Evolutionary conservation across 2,113 vertebrate species (phyloP).

Genomic region (Galbula dea): DNA sequence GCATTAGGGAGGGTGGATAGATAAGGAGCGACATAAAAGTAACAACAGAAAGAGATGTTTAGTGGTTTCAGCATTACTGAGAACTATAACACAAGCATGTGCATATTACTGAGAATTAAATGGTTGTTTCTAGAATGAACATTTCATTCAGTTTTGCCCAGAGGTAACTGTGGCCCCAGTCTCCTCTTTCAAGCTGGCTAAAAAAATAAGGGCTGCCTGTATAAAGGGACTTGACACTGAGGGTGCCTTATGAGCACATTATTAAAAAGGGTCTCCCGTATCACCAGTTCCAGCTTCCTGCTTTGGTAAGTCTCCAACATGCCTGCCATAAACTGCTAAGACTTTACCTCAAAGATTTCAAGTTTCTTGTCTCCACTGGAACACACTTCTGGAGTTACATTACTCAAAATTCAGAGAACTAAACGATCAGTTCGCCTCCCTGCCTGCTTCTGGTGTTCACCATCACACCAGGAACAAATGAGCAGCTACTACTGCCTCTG

Average conservation of each 20-base stretch:
- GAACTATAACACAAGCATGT: not conserved
- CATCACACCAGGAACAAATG: not conserved
- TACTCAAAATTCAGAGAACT: not conserved
- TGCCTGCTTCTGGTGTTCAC: not conserved
- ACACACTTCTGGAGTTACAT: not conserved
- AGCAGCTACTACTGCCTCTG: not conserved
- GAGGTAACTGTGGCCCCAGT: not conserved
- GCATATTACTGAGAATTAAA: not conserved
- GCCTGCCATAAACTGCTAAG: not conserved
- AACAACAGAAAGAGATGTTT: not conserved
- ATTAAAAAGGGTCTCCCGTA: not conserved
- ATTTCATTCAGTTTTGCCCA: not conserved
- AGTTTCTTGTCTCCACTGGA: not conserved
- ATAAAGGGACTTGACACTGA: not conserved
- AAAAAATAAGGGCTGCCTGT: not conserved
- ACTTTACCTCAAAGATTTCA: not conserved
- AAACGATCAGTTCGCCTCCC: not conserved
- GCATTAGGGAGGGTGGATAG: not conserved
- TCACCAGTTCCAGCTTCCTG: not conserved
- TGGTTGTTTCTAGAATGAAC: not conserved
- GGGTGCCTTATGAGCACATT: not conserved
- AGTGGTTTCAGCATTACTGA: not conserved
- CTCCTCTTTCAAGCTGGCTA: not conserved
- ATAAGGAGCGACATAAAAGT: not conserved
- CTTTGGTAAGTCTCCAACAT: not conserved